Base-by-base conservation (phyloP, 1,140 invertebrate genomes). In the Neotoxoptera formosana region DNA sequence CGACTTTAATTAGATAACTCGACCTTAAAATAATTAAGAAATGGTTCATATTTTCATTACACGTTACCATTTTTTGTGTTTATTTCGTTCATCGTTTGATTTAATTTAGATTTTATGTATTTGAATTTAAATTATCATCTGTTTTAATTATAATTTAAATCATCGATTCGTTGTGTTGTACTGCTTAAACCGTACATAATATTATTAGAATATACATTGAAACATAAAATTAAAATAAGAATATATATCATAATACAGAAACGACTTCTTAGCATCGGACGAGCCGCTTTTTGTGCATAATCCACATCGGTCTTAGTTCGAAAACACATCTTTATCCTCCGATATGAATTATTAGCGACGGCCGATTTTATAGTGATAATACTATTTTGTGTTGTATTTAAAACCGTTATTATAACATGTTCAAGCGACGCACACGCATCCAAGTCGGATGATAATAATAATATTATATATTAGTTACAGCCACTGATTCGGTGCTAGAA, bases 301-400 rank as follows among this genome's bases (percentile, higher is more conserved):
- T 89, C 87, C 87, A 89, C 11, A n/a, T 51, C 48, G 87, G 87
- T 47, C 86, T 88, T 88, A 88, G 48, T 47, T 48, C 11, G 45
- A n/a, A 48, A 14, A 87, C 48, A n/a, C n/a, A 88, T 41, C 30
- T 47, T 45, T 67, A 67, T 90, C 53, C 34, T 90, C 60, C 60
- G 89, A 45, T 67, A 67, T 90, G 89, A 14, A 90, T 67, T 30
- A 90, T 67, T 30, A 56, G 56, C 21, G 30, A 34, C 89, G 11
- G 21, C 7, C n/a, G 21, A 56, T 36, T 56, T 53, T 53, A 90
- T 25, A 11, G 7, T 51, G 23, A 83, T 23, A 83, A 83, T 36
- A 83, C 23, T 83, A 23, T 36, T 47, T 30, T 87, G 0, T 25
- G 45, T 87, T 20, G 17, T 2, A 41, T 87, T 2, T 41, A 41